These are phyloP conservation scores for Leuciscus idus DNA, from an alignment of 2,113 vertebrate species.

Conservation along the genomic window DNA sequence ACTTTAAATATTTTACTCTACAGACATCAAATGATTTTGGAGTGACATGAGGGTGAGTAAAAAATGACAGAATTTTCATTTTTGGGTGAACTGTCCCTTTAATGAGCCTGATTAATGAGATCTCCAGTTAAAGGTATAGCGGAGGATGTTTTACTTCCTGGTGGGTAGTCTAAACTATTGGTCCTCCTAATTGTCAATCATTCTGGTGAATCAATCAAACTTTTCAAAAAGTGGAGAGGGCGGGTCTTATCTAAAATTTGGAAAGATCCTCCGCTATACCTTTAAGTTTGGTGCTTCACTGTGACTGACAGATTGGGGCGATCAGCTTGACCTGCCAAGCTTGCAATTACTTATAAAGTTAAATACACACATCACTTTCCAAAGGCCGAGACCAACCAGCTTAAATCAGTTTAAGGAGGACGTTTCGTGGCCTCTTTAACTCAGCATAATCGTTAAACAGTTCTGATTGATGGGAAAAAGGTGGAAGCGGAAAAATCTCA, in stretches of 20 bases:
- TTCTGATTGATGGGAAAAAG: constrained; percentile 40
- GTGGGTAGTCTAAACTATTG: too few relatives aligned
- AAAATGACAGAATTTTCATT: not conserved
- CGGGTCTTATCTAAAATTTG: too few relatives aligned
- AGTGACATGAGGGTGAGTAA: not conserved
- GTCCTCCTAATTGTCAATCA: too few relatives aligned
- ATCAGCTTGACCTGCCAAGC: constrained; percentile 32
- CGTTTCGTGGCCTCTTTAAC: constrained; percentile 44
- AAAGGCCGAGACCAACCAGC: not conserved
- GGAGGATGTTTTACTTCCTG: too few relatives aligned
- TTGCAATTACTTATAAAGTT: constrained; percentile 44
- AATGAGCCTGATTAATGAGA: constrained; percentile 22
- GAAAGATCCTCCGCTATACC: too few relatives aligned
- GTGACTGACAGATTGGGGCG: constrained; percentile 41
- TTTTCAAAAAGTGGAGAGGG: too few relatives aligned
- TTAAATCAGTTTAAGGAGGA: constrained; percentile 39
- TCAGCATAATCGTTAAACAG: constrained; percentile 43
- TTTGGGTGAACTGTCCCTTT: not conserved
- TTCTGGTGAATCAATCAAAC: too few relatives aligned
- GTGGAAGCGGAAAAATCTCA: constrained; percentile 41
- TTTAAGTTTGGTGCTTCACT: not conserved
- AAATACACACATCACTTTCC: constrained; percentile 25
- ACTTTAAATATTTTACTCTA: not conserved
- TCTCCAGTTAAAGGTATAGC: too few relatives aligned
- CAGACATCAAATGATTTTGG: not conserved